phyloP scores from a whole-genome alignment of 2,888 invertebrate species.

The Clusia tigrina region DNA sequence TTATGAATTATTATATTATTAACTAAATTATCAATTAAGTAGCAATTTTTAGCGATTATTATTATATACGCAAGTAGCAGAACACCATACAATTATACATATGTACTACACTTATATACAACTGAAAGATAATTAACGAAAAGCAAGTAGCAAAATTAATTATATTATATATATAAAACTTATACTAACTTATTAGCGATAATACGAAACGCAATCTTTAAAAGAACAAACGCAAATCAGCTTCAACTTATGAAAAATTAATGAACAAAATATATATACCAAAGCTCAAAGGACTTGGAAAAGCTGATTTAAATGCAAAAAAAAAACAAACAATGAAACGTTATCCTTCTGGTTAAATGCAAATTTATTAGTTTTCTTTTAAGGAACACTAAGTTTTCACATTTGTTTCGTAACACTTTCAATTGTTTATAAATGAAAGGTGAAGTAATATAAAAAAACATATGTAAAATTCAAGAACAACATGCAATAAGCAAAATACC shows the following conservation, averaged over 20 bases:
- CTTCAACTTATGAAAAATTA: conserved; percentile 43
- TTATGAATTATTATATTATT: conserved; percentile 8
- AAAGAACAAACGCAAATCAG: conserved; percentile 34
- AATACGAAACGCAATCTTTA: conserved; percentile 35
- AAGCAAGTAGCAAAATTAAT: conserved; percentile 15
- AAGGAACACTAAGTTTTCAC: conserved; percentile 47
- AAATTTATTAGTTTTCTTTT: conserved; percentile 45
- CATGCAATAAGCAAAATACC: conserved; percentile 10
- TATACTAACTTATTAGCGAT: conserved; percentile 38
- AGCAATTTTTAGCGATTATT: conserved; percentile 37
- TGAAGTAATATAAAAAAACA: not conserved
- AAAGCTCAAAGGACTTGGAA: conserved; percentile 36
- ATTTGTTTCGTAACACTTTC: conserved; percentile 30
- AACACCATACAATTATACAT: conserved; percentile 36
- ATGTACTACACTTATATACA: conserved; percentile 33
- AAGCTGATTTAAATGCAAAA: conserved; percentile 36
- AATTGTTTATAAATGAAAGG: not conserved
- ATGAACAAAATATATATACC: conserved; percentile 36
- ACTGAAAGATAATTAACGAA: conserved; percentile 18
- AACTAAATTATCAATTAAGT: conserved; percentile 45
- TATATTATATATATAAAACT: conserved; percentile 29
- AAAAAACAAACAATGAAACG: conserved; percentile 38
- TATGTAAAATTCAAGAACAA: conserved; percentile 11
- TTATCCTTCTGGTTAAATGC: conserved; percentile 45
- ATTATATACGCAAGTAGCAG: conserved; percentile 47